phyloP scores from a whole-genome alignment of 1,140 invertebrate genomes.

The Drosophila equinoxialis region DNA sequence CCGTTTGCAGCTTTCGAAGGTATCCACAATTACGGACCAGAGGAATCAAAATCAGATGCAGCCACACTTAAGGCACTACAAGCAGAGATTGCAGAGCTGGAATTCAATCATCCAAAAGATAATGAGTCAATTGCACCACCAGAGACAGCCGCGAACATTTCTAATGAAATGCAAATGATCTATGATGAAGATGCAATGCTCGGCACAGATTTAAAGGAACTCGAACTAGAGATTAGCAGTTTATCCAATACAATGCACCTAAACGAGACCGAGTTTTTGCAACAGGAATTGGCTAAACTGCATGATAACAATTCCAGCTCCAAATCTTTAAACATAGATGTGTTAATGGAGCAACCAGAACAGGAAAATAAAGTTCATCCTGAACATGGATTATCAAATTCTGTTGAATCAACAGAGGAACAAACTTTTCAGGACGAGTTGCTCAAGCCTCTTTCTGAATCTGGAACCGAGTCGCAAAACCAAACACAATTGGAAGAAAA shows the following conservation, averaged over 20 bases:
- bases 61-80: background rate
- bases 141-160: background rate
- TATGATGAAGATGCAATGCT: slow-evolving; percentile 12
- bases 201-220: background rate
- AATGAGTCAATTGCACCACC: background rate
- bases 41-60: background rate
- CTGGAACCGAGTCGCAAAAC: background rate
- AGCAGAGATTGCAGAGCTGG: background rate
- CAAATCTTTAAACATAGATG: background rate
- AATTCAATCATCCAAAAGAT: too few relatives aligned
- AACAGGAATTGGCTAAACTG: background rate
- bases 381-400: background rate
- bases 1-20: background rate
- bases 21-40: background rate
- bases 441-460: background rate
- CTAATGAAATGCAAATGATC: background rate
- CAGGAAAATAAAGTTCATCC: background rate
- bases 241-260: slow-evolving; percentile 4
- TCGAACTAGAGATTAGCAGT: slow-evolving; percentile 8
- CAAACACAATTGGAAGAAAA: background rate
- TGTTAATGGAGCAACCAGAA: background rate
- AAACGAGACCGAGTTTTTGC: background rate
- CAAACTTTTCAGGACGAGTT: background rate
- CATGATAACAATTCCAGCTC: background rate
- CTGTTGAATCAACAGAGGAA: background rate